Evolutionary conservation across 2,113 vertebrate genomes (phyloP), one percentile per base, ranked within the genome.

Genomic region (Hippocampus abdominalis): DNA sequence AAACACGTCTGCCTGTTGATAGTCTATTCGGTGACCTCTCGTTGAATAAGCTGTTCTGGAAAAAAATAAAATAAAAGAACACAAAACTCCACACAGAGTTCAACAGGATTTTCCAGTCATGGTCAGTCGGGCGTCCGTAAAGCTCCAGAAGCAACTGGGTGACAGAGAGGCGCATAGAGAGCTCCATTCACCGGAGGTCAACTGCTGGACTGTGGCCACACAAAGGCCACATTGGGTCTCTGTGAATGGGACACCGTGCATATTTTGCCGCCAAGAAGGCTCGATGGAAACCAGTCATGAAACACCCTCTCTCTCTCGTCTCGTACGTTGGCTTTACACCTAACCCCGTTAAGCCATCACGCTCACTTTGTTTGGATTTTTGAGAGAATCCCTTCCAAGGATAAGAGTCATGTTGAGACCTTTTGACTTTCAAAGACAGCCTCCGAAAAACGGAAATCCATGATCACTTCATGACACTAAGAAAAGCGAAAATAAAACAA

Each of bases 101-200:
- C 79, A 86, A 84, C 75, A 74, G 86, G 84, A 87, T 74, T 36
- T 36, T 84, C 80, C 74, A 78, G 74, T 70, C 63, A 64, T 6
- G 48, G 42, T 74, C 73, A 15, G 72, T 59, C 12, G 2, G 27
- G 32, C 7, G 57, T 78, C 81, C 66, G 83, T 79, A 74, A 82
- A 67, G 79, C 68, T 83, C 84, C 88, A 89, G 84, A 88, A 88
- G 75, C 76, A 51, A 70, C 76, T 46, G 44, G n/a, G 71, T 25
- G 70, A 83, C 89, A 89, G 87, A 84, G 79, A 82, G 67, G 79
- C 15, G 40, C 73, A 89, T n/a, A 89, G 83, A 90, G 82, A 71
- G 75, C 27, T 57, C 70, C 57, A 73, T 73, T 75, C 73, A 81
- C 70, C 40, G 32, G 69, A 62, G 68, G 49, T 87, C 65, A 84